Evolutionary conservation across 2,113 vertebrate genomes (phyloP).

Genomic region (Pontoporia blainvillei): DNA sequence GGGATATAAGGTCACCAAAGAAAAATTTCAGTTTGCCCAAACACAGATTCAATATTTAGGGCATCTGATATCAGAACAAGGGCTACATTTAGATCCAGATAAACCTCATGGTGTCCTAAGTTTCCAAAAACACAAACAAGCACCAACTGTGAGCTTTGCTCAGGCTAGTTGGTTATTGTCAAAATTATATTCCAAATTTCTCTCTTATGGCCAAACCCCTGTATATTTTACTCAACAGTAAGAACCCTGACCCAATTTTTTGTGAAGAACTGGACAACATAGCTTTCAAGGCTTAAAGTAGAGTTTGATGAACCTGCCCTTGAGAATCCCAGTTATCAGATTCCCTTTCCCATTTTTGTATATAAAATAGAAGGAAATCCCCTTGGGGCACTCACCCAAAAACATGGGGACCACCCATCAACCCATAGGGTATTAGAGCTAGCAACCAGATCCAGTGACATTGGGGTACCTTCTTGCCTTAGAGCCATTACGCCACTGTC

Average conservation of each 20-base stretch:
- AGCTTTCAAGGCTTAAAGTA: neutral
- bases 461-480: too few species aligned
- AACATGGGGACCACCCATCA: neutral
- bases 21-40: neutral
- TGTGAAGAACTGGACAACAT: accelerated
- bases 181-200: neutral
- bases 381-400: neutral
- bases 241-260: neutral
- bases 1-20: neutral
- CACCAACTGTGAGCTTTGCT: too few species aligned
- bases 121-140: neutral
- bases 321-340: neutral
- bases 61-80: neutral
- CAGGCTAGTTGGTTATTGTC: neutral
- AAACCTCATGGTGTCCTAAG: neutral
- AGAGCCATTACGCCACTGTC: too few species aligned
- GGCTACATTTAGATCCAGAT: neutral
- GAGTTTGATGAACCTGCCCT: neutral
- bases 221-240: neutral
- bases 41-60: neutral
- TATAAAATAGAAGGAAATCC: neutral
- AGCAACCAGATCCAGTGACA: too few species aligned
- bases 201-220: neutral
- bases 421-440: neutral
- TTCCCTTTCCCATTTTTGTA: neutral